Evolutionary conservation across 2,113 vertebrate genomes (phyloP).

Genomic region (Piaya cayana): DNA sequence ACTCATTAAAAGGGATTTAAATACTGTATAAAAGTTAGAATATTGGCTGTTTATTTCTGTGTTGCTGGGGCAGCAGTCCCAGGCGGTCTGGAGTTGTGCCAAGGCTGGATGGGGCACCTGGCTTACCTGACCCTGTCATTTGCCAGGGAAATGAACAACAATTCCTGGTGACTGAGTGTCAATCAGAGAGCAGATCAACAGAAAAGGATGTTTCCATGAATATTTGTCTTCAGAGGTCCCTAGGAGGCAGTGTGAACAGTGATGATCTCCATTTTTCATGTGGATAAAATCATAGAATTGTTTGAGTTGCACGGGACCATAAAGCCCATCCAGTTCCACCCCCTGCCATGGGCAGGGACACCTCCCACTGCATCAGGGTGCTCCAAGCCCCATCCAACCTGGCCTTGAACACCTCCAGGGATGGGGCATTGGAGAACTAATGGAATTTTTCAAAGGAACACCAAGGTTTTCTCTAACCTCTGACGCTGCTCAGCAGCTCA

Average conservation of each 20-base stretch:
- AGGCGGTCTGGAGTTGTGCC: background rate
- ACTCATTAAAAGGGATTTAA: background rate
- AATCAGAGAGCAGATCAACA: background rate
- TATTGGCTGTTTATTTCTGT: background rate
- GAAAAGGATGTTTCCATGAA: background rate
- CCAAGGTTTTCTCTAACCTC: background rate
- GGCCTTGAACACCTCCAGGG: no score
- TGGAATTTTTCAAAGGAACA: background rate
- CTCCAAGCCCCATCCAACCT: no score
- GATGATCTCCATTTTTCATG: fast-evolving
- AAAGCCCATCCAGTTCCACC: no score
- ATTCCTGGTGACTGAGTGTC: background rate
- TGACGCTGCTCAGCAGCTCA: background rate
- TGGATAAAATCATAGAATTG: no score
- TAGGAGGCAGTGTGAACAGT: background rate
- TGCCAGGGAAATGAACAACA: background rate
- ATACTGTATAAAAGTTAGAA: background rate
- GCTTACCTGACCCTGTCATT: background rate
- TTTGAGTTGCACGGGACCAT: no score
- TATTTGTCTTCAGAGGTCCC: background rate
- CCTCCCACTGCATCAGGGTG: no score
- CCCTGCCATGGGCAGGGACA: no score
- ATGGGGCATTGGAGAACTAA: background rate
- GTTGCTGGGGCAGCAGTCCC: fast-evolving
- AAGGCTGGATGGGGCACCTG: background rate